These are phyloP conservation scores for Meloidogyne exigua DNA, from an alignment of 1,140 invertebrate species.

Conservation along the genomic window DNA sequence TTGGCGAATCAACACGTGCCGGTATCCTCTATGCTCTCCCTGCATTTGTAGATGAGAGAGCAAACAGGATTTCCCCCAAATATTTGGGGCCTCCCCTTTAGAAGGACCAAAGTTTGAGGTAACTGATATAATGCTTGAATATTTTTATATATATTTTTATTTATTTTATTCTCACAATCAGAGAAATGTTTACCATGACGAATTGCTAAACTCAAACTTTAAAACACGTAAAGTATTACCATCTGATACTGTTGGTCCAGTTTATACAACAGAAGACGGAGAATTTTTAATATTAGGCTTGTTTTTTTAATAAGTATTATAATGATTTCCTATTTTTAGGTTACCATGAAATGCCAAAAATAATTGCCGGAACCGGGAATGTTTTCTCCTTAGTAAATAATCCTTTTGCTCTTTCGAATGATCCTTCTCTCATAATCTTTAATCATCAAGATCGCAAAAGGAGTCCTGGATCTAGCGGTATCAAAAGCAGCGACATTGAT, in stretches of 20 bases:
- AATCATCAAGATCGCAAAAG: background rate
- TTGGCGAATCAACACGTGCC: slow-evolving; percentile 76
- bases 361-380: background rate
- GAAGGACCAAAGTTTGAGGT: slow-evolving; percentile 60
- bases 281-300: slow-evolving; percentile 46
- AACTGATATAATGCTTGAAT: background rate
- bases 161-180: too few species aligned
- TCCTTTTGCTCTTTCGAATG: background rate
- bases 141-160: background rate
- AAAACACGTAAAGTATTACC: background rate
- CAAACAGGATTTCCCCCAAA: slow-evolving; percentile 65
- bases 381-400: background rate
- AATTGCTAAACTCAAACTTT: background rate
- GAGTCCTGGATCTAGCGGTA: too few species aligned
- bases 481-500: background rate
- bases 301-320: background rate
- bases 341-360: slow-evolving; percentile 38
- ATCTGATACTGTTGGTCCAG: slow-evolving; percentile 29
- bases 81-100: slow-evolving; percentile 58
- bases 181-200: slow-evolving; percentile 1
- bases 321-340: slow-evolving; percentile 12
- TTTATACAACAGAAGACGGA: slow-evolving; percentile 38
- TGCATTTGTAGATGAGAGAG: slow-evolving; percentile 81
- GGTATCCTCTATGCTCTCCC: slow-evolving; percentile 85
- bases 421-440: background rate